Conservation (phyloP, 2,797 vertebrate species). For the Micrastur ruficollis region DNA sequence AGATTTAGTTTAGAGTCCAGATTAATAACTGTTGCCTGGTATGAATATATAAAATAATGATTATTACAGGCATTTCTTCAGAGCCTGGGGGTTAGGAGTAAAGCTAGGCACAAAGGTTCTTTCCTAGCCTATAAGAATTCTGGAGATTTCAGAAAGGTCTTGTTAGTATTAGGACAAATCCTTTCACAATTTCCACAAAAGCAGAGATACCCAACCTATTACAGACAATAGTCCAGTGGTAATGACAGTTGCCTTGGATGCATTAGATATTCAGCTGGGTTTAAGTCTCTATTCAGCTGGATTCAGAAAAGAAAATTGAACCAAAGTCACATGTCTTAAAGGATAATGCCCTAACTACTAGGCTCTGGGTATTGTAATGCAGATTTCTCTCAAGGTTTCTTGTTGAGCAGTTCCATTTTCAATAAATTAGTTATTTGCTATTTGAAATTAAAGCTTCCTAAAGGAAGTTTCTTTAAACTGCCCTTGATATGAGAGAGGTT, state of each 20-base stretch:
- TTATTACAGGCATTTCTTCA: constrained; percentile 31
- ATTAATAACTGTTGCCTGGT: constrained; percentile 37
- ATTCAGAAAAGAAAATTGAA: constrained; percentile 62
- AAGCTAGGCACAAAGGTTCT: constrained; percentile 20
- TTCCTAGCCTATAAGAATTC: constrained; percentile 24
- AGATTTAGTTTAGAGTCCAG: constrained; percentile 5
- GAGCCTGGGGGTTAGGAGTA: constrained; percentile 4
- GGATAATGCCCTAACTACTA: constrained; percentile 53
- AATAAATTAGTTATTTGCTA: constrained; percentile 26
- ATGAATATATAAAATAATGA: constrained; percentile 44
- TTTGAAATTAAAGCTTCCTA: constrained; percentile 2
- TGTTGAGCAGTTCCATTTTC: background rate
- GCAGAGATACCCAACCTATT: constrained; percentile 50
- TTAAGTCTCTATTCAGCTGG: constrained; percentile 61
- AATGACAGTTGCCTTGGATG: constrained; percentile 67
- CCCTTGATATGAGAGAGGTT: background rate
- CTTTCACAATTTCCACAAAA: constrained; percentile 61
- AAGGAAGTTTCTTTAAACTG: background rate
- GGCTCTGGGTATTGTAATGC: constrained; percentile 51
- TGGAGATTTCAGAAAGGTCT: constrained; percentile 48
- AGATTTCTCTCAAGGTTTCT: constrained; percentile 45
- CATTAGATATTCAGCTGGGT: constrained; percentile 57
- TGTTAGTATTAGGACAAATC: constrained; percentile 60
- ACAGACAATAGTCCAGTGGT: constrained; percentile 37
- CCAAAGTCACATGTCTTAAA: constrained; percentile 41